These are phyloP conservation scores for Triplophysa bombifrons DNA, from an alignment of 2,797 vertebrate genomes.

Conservation along the genomic window DNA sequence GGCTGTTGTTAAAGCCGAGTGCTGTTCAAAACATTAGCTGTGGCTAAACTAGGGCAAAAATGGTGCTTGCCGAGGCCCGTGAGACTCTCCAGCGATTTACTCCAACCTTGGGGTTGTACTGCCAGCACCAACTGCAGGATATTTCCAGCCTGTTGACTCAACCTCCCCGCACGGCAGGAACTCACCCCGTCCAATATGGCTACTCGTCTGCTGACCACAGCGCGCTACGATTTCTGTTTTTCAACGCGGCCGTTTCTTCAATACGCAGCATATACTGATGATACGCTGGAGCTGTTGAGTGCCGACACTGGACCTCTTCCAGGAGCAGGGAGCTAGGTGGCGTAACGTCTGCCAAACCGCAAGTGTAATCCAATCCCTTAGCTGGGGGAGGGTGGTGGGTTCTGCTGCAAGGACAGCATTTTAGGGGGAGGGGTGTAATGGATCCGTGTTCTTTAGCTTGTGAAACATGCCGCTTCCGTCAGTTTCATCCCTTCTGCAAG, in stretches of 20 bases:
- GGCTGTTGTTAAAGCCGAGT: neutral
- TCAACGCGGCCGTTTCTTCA: constrained; percentile 21
- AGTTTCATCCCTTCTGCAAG: constrained; percentile 61
- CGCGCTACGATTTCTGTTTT: constrained; percentile 39
- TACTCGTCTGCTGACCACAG: constrained; percentile 58
- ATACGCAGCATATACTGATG: constrained; percentile 20
- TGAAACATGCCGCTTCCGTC: constrained; percentile 68
- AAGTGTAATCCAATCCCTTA: constrained; percentile 48
- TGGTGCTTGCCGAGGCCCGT: constrained; percentile 62
- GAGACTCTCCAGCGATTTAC: constrained; percentile 64
- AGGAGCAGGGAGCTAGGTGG: constrained; percentile 19
- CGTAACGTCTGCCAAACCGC: constrained; percentile 43
- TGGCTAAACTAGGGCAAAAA: constrained; percentile 59
- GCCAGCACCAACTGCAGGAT: constrained; percentile 79
- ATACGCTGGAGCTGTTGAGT: constrained; percentile 5
- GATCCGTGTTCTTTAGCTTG: constrained; percentile 68
- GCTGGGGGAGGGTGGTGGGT: constrained; percentile 37
- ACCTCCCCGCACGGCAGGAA: constrained; percentile 67
- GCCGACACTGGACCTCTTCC: neutral
- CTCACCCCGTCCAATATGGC: constrained; percentile 54
- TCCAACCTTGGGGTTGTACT: constrained; percentile 77
- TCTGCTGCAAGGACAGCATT: constrained; percentile 75
- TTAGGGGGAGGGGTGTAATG: constrained; percentile 58
- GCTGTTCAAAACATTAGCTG: constrained; percentile 27
- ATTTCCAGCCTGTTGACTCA: constrained; percentile 79